A percentile compares a stretch with the other conserved stretches of the same genome.
Evolutionary conservation across 2,797 vertebrate species (phyloP).

Genomic region (Centropyge bicolor): DNA sequence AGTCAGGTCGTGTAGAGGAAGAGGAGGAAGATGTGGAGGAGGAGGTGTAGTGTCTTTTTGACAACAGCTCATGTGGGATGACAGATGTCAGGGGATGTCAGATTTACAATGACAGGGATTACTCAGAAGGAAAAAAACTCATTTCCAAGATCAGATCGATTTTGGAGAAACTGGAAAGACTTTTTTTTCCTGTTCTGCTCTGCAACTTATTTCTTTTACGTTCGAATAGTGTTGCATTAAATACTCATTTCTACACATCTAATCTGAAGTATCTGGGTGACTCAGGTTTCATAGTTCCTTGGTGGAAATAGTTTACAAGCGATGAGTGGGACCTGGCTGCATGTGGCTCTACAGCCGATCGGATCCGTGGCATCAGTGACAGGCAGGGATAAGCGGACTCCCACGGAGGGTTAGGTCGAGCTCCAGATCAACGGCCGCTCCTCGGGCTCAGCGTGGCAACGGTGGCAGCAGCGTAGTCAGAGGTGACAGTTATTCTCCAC

Average conservation of each 20-base stretch:
- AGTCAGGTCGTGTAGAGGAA: constrained; percentile 47
- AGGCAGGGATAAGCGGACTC: constrained; percentile 26
- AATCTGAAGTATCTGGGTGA: neutral
- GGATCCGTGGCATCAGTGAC: constrained; percentile 32
- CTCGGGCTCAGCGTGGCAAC: constrained; percentile 24
- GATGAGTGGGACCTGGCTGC: constrained; percentile 10
- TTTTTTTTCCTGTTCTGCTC: neutral
- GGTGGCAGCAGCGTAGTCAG: constrained; percentile 7
- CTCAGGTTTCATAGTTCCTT: neutral
- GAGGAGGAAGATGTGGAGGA: constrained; percentile 23
- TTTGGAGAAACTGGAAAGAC: constrained; percentile 4
- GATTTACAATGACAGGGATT: constrained; percentile 24
- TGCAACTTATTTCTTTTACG: neutral
- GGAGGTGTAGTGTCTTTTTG: constrained; percentile 46
- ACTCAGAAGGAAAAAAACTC: neutral
- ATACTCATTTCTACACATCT: neutral
- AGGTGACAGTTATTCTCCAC: constrained; percentile 16
- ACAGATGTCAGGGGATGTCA: constrained; percentile 57
- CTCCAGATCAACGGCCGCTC: constrained; percentile 32
- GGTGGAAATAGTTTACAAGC: constrained; percentile 1
- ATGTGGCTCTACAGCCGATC: constrained; percentile 25
- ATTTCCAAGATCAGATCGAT: neutral
- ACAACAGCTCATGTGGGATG: constrained; percentile 73
- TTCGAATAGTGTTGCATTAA: neutral
- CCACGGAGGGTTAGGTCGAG: constrained; percentile 27